Evolutionary conservation across 64 coral and sea anemone genomes (phyloP), one percentile per base, ranked within the genome.

Genomic region (Orbicella faveolata): DNA sequence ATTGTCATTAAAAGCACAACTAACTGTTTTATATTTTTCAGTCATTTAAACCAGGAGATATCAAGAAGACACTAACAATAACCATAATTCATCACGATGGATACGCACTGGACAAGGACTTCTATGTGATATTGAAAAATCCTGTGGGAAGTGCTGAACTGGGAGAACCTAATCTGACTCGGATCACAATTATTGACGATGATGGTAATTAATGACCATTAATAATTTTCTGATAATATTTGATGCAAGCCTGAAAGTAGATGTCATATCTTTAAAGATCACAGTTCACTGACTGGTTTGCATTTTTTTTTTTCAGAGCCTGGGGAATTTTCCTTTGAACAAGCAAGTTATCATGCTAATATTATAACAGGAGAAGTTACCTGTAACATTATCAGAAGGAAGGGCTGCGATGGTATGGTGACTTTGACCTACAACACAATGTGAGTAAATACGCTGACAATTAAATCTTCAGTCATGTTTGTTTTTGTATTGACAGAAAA

Each of bases 281-380:
- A 10, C 52, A 53, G 10, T 4, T 53, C 15, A 59, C 11, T 59
- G 11, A 59, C 0, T 59, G 55, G 44, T 48, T 48, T 48, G 5
- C 44, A 48, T 48, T 48, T 48, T 48, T 61, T 20, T 30, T 52
- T 96, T 91, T 34, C 83, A 96, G 95, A 93, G 62, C 95, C 95
- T 82, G 95, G 95, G 23, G 91, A 96, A 59, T 93, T 96, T 64
- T 68, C 80, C 2, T 96, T 96, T 62, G 95, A 93, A 37, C 88
- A 96, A 69, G 95, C 95, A 20, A 93, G 95, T 77, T 96, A 96
- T 83, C 83, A 90, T 48, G 91, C 95, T 4, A 96, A 96, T 73
- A 87, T 90, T 37, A 72, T 96, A 9, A 93, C 95, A 30, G 79
- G 75, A 74, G 95, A 96, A 33, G 88, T 91, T 59, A 90, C 88